Evolutionary conservation across 2,113 vertebrate genomes (phyloP).

Genomic region (Pelmatolapia mariae): DNA sequence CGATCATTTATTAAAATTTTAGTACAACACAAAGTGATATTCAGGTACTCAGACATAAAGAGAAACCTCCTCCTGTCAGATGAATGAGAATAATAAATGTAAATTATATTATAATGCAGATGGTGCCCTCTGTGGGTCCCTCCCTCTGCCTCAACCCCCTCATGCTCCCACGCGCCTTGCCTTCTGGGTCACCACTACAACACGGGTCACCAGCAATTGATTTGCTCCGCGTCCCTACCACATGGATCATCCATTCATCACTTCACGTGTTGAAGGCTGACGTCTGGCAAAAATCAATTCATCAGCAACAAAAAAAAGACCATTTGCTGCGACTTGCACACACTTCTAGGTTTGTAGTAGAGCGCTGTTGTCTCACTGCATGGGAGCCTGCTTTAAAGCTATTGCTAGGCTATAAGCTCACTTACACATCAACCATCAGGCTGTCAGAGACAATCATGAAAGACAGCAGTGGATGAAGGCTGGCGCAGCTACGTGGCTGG

Average conservation of each 20-base stretch:
- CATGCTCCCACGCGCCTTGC: background rate
- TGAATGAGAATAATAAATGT: background rate
- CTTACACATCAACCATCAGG: background rate
- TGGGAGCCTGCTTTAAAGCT: background rate
- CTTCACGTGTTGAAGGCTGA: background rate
- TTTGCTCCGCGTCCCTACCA: background rate
- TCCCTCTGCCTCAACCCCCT: background rate
- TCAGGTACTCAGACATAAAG: background rate
- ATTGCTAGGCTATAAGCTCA: background rate
- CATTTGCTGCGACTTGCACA: background rate
- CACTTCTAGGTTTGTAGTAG: background rate
- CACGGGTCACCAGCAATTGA: conserved; percentile 19
- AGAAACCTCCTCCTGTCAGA: background rate
- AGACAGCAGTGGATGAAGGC: background rate
- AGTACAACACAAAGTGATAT: background rate
- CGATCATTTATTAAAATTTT: background rate
- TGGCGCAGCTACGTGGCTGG: background rate
- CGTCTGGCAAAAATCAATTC: background rate
- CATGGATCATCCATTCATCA: conserved; percentile 27
- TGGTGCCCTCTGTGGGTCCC: background rate
- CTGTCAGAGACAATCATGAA: conserved; percentile 2
- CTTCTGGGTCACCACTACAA: conserved; percentile 26
- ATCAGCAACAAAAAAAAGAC: background rate
- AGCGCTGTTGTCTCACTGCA: background rate
- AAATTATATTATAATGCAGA: background rate